Conservation (phyloP, 2,797 vertebrate genomes). For the Vultur gryphus region DNA sequence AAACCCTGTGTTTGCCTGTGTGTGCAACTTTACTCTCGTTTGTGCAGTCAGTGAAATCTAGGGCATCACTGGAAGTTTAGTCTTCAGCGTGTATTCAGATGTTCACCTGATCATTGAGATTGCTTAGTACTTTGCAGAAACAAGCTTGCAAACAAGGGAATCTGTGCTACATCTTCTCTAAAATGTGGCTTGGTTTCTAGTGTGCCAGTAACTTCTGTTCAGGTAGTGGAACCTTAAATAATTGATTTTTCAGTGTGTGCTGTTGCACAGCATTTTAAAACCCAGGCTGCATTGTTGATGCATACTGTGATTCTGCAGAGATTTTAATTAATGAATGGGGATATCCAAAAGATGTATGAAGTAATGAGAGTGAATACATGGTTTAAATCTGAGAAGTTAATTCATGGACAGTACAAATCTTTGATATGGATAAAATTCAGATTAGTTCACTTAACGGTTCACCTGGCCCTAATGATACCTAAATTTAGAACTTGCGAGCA, state of each 20-base stretch:
- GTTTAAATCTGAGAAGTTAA: not conserved
- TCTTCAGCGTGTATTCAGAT: not conserved
- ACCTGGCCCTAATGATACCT: conserved; percentile 12
- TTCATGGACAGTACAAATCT: not conserved
- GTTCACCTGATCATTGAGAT: not conserved
- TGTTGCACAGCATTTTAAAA: not conserved
- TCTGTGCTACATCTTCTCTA: not conserved
- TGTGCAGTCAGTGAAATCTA: not conserved
- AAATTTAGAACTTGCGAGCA: conserved; percentile 42
- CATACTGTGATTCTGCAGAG: not conserved
- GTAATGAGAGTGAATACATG: not conserved
- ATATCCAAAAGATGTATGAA: not conserved
- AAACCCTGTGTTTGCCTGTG: not conserved
- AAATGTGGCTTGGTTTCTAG: not conserved
- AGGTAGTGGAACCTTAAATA: not conserved
- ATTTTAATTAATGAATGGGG: not conserved
- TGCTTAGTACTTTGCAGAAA: not conserved
- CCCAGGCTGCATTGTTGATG: not conserved
- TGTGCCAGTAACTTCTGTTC: not conserved
- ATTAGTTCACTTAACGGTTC: conserved; percentile 23
- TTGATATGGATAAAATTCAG: conserved; percentile 28
- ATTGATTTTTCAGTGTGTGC: not conserved
- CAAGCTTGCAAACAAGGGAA: not conserved
- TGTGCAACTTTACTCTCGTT: not conserved
- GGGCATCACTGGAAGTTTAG: not conserved